Conservation (phyloP, 2,113 vertebrate species). For the Ammospiza caudacuta region DNA sequence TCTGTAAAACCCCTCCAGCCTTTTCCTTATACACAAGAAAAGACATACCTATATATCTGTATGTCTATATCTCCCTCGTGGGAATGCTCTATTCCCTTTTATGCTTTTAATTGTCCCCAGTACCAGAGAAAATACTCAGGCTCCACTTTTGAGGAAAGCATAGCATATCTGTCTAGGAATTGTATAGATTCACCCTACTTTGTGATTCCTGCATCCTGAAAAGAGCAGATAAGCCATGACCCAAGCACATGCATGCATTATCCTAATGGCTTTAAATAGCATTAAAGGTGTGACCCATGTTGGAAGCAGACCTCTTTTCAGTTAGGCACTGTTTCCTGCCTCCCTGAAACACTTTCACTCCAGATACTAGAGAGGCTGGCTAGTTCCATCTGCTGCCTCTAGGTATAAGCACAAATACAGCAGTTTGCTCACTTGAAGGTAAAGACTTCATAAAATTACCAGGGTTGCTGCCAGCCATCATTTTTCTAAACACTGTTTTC, state of each 20-base stretch:
- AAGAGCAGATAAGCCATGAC: not conserved
- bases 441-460: conserved; percentile 11
- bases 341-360: not conserved
- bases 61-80: not conserved
- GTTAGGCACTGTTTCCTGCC: not conserved
- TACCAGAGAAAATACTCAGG: not conserved
- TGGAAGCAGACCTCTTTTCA: not conserved
- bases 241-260: not conserved
- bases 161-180: not conserved
- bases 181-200: not conserved
- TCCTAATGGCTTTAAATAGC: not conserved
- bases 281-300: not conserved
- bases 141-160: not conserved
- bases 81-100: not conserved
- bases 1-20: not conserved
- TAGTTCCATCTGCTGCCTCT: not conserved
- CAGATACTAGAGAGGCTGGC: not conserved
- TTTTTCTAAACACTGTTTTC: not conserved
- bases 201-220: not conserved
- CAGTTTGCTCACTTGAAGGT: not conserved
- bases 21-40: not conserved
- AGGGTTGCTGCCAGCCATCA: conserved; percentile 7
- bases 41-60: not conserved
- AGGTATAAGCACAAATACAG: not conserved
- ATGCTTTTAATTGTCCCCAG: not conserved